phyloP scores from a whole-genome alignment of 2,797 vertebrate species.

The Sebastes aleutianus region DNA sequence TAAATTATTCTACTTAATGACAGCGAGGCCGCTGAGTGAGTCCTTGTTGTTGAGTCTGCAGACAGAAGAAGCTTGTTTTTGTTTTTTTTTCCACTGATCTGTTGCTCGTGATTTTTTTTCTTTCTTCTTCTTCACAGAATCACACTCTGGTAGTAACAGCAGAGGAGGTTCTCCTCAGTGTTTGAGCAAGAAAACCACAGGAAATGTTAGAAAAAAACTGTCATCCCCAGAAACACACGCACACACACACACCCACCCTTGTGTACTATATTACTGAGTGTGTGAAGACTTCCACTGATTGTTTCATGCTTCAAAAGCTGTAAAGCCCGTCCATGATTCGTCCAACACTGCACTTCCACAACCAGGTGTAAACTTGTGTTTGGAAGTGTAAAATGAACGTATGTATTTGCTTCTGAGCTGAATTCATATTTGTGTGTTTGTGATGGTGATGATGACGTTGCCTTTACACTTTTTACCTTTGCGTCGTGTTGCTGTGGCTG shows the following conservation, averaged over 20 bases:
- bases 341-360: not conserved
- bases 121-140: constrained; percentile 5
- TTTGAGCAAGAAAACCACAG: constrained; percentile 45
- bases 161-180: constrained; percentile 14
- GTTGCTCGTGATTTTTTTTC: too few species aligned
- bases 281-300: not conserved
- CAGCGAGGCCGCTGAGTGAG: not conserved
- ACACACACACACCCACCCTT: not conserved
- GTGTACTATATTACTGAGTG: too few species aligned
- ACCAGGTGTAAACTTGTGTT: not conserved
- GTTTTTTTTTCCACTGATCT: not conserved
- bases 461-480: constrained; percentile 29
- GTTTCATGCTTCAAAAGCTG: not conserved
- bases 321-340: not conserved
- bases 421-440: not conserved
- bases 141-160: not conserved
- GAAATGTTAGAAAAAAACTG: constrained; percentile 28
- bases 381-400: not conserved
- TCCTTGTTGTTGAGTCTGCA: not conserved
- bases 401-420: not conserved
- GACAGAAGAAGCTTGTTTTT: not conserved
- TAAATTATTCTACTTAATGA: constrained; percentile 86
- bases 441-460: not conserved
- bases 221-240: not conserved
- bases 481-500: constrained; percentile 11